These are phyloP conservation scores for Bembecia ichneumoniformis DNA, from an alignment of 2,888 invertebrate genomes.

Conservation along the genomic window DNA sequence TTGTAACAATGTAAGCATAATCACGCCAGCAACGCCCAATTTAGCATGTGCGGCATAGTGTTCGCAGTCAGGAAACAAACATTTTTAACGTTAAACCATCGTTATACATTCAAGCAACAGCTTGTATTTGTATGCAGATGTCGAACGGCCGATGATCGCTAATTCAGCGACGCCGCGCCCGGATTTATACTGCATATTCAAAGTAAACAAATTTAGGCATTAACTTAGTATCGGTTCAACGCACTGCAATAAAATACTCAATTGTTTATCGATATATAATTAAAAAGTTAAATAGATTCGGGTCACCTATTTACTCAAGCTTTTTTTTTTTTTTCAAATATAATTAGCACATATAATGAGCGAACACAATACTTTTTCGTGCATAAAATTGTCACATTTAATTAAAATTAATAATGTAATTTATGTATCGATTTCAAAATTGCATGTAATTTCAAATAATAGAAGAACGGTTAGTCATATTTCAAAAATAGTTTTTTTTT, in stretches of 20 bases:
- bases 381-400: too few species aligned
- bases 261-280: slow-evolving; percentile 21
- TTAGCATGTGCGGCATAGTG: slow-evolving; percentile 39
- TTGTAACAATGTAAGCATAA: background rate
- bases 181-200: slow-evolving; percentile 21
- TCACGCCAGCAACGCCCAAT: slow-evolving; percentile 11
- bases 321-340: too few species aligned
- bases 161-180: slow-evolving; percentile 27
- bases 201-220: slow-evolving; percentile 25
- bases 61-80: slow-evolving; percentile 35
- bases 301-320: background rate
- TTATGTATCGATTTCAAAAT: too few species aligned
- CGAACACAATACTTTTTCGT: too few species aligned
- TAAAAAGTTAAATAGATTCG: background rate
- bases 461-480: too few species aligned
- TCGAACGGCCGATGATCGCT: slow-evolving; percentile 26
- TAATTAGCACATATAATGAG: too few species aligned
- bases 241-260: slow-evolving; percentile 31
- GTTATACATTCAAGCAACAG: slow-evolving; percentile 17
- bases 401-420: too few species aligned
- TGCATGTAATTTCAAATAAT: too few species aligned
- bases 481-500: background rate
- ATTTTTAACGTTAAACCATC: slow-evolving; percentile 29
- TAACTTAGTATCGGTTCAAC: slow-evolving; percentile 28
- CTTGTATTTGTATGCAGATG: slow-evolving; percentile 34